Percentiles rank a stretch among this genome's conserved stretches.
phyloP scores from a whole-genome alignment of 2,888 invertebrate species.

The Orthonevra nobilis region DNA sequence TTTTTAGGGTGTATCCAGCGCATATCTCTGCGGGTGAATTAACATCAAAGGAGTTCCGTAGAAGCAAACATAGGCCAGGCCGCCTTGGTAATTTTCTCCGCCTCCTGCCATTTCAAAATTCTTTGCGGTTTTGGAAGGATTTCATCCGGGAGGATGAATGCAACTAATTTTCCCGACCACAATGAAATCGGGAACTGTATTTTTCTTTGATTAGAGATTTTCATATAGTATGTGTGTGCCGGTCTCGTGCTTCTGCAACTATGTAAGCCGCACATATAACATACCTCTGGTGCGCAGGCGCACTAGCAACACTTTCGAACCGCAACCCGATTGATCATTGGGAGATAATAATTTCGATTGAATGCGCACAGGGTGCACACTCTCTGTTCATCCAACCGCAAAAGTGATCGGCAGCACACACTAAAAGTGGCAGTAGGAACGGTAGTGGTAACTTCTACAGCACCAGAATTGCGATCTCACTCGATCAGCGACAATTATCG shows the following conservation, averaged over 20 bases:
- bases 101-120: background rate
- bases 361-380: conserved; percentile 58
- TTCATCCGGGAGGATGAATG: conserved; percentile 3
- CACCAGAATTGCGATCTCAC: conserved; percentile 50
- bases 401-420: conserved; percentile 55
- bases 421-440: conserved; percentile 53
- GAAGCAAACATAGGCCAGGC: background rate
- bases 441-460: conserved; percentile 25
- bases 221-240: conserved; percentile 62
- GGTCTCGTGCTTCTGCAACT: conserved; percentile 25
- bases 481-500: conserved; percentile 45
- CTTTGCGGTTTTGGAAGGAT: conserved; percentile 25
- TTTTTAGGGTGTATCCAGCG: conserved; percentile 25
- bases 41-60: conserved; percentile 33
- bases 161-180: conserved; percentile 58
- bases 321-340: conserved; percentile 59
- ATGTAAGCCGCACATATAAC: too few species aligned
- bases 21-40: conserved; percentile 27
- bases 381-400: conserved; percentile 44
- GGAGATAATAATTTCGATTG: conserved; percentile 62
- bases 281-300: too few species aligned
- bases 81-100: background rate
- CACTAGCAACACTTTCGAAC: conserved; percentile 34
- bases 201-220: background rate
- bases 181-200: conserved; percentile 40